Evolutionary conservation across 2,797 vertebrate genomes (phyloP), one percentile per base, ranked within the genome.

Genomic region (Darevskia mixta): DNA sequence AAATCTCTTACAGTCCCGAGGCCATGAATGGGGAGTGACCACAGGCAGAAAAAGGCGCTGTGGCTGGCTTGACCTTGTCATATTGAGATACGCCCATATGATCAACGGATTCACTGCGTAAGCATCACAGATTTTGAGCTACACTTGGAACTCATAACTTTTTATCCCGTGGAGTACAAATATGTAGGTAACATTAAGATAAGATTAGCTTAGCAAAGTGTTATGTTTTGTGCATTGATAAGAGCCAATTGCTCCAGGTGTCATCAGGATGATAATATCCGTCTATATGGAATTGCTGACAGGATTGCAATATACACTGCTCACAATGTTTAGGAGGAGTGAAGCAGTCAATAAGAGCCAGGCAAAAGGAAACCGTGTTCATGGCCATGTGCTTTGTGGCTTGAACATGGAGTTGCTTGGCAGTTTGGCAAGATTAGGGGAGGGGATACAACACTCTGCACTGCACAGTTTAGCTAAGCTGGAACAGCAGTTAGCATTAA

Each of bases 91-190:
- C 0, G 99, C 98, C 61, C 98, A 99, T 94, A 99, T 99, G 99
- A 98, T 99, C 93, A 99, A 99, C 61, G 99, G 99, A 90, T 99
- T 99, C 94, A 99, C 98, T 3, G 98, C 98, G 99, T 99, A 97
- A 98, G 99, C 97, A 89, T 95, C 85, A 94, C 91, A 87, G 75
- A 94, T 95, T 96, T 96, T 95, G 93, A 83, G 87, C 94, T 96
- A 96, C 95, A 93, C 94, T 95, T 89, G 95, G 94, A 95, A 95
- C 91, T 71, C 93, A 94, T 95, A 94, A 93, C 93, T 94, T 96
- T 95, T 92, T 94, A 90, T 91, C 94, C 92, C 91, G 87, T 93
- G 93, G 94, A 95, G 90, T 95, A 95, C 78, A 67, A 95, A 95
- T 96, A 95, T 93, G 95, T 95, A 95, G 95, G 95, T 96, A 95